Base-by-base conservation (phyloP, 2,888 invertebrate genomes). In the Stegana nigrithorax region DNA sequence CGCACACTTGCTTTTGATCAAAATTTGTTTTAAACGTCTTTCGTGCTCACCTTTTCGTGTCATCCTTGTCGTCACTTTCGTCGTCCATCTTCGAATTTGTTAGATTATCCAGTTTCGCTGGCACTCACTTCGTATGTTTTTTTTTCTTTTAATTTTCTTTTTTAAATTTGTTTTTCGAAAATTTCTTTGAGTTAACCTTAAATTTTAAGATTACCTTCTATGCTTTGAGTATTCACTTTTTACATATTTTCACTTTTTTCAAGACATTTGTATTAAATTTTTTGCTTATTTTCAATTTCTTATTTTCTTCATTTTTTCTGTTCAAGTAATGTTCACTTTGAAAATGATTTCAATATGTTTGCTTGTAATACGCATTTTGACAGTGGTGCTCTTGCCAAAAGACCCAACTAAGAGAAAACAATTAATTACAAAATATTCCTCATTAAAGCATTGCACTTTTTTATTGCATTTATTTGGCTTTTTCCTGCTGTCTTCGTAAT, bases 11-110 rank as follows among this genome's bases (percentile, higher is more conserved):
- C n/a, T n/a, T n/a, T n/a, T n/a, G n/a, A n/a, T n/a, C n/a, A n/a
- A n/a, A n/a, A n/a, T n/a, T n/a, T n/a, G n/a, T n/a, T n/a, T n/a
- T n/a, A n/a, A n/a, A n/a, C n/a, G n/a, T n/a, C n/a, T n/a, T n/a
- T n/a, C n/a, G n/a, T n/a, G 81, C 85, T 86, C 86, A 93, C 94
- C 94, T 89, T 88, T 94, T 94, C 10, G 92, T 90, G 78, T 92
- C 92, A 85, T 94, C 94, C 86, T 93, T 93, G 77, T 94, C 93
- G 79, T 94, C 93, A 57, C 90, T 91, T 73, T 93, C 93, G 83
- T 94, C 93, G 64, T 93, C 93, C 92, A 93, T 92, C 60, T 78
- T 81, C 61, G 73, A 70, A 63, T 72, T 69, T 67, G 65, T 71
- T 67, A 66, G 65, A 60, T 73, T 78, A 73, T 79, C 80, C 79